phyloP scores from a whole-genome alignment of 2,888 invertebrate species.

The Lithophane semibrunnea region DNA sequence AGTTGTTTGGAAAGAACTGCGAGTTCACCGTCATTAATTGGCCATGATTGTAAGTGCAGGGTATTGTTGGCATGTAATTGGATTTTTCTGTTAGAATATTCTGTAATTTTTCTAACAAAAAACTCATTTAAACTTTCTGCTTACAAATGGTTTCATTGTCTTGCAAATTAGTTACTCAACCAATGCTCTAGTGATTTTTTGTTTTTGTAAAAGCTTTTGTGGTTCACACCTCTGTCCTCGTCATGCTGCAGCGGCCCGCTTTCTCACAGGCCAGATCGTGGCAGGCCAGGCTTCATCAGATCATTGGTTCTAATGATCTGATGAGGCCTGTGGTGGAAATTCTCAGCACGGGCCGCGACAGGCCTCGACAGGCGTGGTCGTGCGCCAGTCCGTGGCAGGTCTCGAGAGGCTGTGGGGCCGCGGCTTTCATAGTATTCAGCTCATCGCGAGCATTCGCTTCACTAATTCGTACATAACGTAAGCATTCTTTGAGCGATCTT shows the following conservation, averaged over 20 bases:
- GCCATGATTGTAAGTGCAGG: constrained; percentile 8
- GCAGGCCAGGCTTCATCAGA: no score
- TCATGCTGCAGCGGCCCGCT: no score
- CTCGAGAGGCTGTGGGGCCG: no score
- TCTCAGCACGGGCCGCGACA: no score
- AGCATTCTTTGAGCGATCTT: neutral
- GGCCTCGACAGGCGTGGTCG: no score
- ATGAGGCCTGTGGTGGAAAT: no score
- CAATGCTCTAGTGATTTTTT: neutral
- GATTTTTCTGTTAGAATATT: constrained; percentile 21
- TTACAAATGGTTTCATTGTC: constrained; percentile 13
- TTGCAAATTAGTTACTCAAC: constrained; percentile 13
- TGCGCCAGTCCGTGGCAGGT: no score
- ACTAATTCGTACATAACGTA: no score
- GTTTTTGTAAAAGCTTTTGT: neutral
- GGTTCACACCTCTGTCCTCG: neutral
- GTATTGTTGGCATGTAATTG: constrained; percentile 19
- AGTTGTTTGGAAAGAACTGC: neutral
- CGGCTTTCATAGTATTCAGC: neutral
- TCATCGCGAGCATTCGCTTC: neutral
- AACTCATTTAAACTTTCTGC: constrained; percentile 22
- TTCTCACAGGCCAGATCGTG: no score
- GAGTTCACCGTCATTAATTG: constrained; percentile 3
- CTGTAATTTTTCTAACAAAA: constrained; percentile 2
- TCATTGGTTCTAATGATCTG: no score